Evolutionary conservation across 2,888 invertebrate species (phyloP).

Genomic region (Meiosimyza platycephala): DNA sequence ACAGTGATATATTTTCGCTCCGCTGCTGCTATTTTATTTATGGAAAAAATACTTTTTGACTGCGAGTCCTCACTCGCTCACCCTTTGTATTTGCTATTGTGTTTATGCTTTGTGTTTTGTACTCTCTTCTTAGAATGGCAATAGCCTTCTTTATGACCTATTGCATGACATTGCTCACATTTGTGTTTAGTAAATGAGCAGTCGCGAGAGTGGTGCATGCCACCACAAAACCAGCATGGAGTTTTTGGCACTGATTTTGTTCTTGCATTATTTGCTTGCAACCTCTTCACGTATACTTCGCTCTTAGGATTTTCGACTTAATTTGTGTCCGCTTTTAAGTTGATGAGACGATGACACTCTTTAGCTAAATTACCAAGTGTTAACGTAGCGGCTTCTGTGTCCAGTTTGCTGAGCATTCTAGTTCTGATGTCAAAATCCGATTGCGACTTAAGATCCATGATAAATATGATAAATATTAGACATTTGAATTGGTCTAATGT

Average conservation of each 20-base stretch:
- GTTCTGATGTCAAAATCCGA: slow-evolving; percentile 42
- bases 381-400: slow-evolving; percentile 32
- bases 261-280: slow-evolving; percentile 26
- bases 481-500: slow-evolving; percentile 42
- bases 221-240: slow-evolving; percentile 44
- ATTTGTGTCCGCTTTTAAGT: slow-evolving; percentile 42
- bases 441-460: too few species aligned
- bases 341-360: slow-evolving; percentile 44
- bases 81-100: neutral
- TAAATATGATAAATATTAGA: slow-evolving; percentile 31
- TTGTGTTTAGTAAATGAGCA: slow-evolving; percentile 39
- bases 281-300: slow-evolving; percentile 33
- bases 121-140: slow-evolving; percentile 31
- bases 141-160: slow-evolving; percentile 43
- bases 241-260: slow-evolving; percentile 39
- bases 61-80: too few species aligned
- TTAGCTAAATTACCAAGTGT: slow-evolving; percentile 38
- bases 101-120: neutral
- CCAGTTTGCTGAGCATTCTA: slow-evolving; percentile 38
- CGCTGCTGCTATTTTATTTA: slow-evolving; percentile 30
- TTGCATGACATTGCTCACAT: slow-evolving; percentile 37
- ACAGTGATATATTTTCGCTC: slow-evolving; percentile 43
- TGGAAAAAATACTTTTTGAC: slow-evolving; percentile 37
- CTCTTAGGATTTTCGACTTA: slow-evolving; percentile 36
- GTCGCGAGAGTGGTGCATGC: slow-evolving; percentile 41